These are phyloP conservation scores for Sebastes iracundus DNA, from an alignment of 2,797 vertebrate genomes.

Conservation along the genomic window DNA sequence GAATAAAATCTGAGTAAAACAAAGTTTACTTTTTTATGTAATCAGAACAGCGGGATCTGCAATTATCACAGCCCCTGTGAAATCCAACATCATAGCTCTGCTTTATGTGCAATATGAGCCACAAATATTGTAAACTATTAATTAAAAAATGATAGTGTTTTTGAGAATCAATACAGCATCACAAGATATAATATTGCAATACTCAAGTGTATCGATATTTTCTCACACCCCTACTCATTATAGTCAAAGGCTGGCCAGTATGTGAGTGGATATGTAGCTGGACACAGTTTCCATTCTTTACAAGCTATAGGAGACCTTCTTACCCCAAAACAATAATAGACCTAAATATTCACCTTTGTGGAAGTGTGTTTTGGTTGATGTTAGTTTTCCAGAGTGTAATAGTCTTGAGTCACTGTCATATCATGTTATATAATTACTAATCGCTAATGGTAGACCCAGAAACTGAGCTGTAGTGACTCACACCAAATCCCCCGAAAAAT, in stretches of 20 bases:
- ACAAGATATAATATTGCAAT: no score
- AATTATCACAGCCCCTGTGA: no score
- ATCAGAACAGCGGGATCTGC: no score
- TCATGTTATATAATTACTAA: slow-evolving; percentile 9
- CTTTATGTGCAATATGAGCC: no score
- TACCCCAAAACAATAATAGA: slow-evolving; percentile 1
- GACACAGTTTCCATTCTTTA: slow-evolving; percentile 3
- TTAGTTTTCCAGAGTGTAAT: slow-evolving; percentile 15
- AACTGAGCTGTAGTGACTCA: neutral
- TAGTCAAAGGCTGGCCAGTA: neutral
- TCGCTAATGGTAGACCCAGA: neutral
- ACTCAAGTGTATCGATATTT: no score
- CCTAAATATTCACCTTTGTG: neutral
- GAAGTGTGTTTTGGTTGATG: neutral
- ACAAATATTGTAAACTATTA: no score
- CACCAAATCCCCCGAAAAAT: neutral
- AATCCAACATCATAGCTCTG: no score
- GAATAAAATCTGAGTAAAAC: no score
- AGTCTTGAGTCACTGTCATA: slow-evolving; percentile 4
- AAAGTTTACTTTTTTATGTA: no score
- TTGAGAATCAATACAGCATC: no score
- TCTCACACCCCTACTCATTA: neutral
- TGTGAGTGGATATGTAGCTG: neutral
- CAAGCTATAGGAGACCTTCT: neutral
- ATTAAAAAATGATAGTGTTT: no score